Base-by-base conservation (phyloP, 2,888 invertebrate genomes). In the Notodonta ziczac region DNA sequence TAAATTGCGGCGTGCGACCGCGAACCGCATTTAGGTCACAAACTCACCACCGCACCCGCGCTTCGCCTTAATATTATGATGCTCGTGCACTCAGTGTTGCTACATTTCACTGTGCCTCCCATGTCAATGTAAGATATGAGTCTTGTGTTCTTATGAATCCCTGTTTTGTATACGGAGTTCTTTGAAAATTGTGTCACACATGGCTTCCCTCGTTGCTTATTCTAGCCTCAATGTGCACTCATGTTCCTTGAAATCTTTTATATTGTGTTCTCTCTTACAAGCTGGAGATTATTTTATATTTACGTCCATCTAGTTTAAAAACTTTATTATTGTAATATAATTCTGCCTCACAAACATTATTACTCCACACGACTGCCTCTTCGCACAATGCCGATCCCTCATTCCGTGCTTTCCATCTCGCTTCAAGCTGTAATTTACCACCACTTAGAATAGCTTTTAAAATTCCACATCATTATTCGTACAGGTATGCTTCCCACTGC, bases 1-100 rank as follows among this genome's bases (percentile, higher is more conserved):
- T 89, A 89, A 89, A 89, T 87, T 86, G 87, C 78, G 82, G 84
- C 74, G 79, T 81, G 80, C 77, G 77, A 80, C 77, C 72, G 73
- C 73, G 78, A 78, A n/a, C 83, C 80, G 83, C 86, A 87, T 88
- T 82, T 83, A 78, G 88, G 86, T 88, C 67, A 71, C 24, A 24
- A 24, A 24, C 24, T 24, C 24, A 24, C 24, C 65, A 61, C 61
- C 56, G 65, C 71, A 63, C 66, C 61, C 67, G 65, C 69, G 65
- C 65, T 60, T 58, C 63, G 63, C 66, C 63, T 61, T 56, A 60
- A 9, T 50, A 55, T 59, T 24, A 66, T 67, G 65, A 70, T 69
- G 64, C 68, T 66, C 62, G 70, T 73, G 79, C 78, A 75, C 78
- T 75, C 59, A 60, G 24, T 65, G 64, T 44, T 64, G 57, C 60